Base-by-base conservation (phyloP, 1,140 invertebrate species). In the Amyelois transitella region DNA sequence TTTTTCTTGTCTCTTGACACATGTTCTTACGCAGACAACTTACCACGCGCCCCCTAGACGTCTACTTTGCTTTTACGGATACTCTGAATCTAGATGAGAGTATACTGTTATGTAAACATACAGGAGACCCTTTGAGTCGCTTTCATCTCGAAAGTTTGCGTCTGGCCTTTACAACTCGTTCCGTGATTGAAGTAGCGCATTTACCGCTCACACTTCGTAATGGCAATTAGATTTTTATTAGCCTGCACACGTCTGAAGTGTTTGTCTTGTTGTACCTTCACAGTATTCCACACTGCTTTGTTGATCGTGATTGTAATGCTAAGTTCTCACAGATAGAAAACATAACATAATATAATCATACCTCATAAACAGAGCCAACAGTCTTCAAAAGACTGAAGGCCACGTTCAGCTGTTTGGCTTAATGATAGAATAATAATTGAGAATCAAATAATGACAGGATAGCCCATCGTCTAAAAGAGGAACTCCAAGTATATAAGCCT, bases 61-160 rank as follows among this genome's bases (percentile, higher is more conserved):
- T 14, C 7, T 38, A 38, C 32, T 10, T 28, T 28, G 7, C 32
- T 8, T 38, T 8, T 12, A 38, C 8, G 32, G 32, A 38, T 38
- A 38, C n/a, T 38, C 32, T 14, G 32, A 0, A 12, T 38, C 32
- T 38, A 14, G 32, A 38, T 14, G 32, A 38, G 32, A 38, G 43
- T 43, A 60, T 18, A 44, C 45, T 21, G 48, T 57, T 61, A 52
- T 60, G 63, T 63, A 63, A 65, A 63, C 57, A n/a, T n/a, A 65
- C 43, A 43, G 32, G 57, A 58, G 45, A 58, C 57, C 60, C 60
- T 69, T 65, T 62, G 65, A 68, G 38, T 53, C 57, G 55, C 48
- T 63, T 66, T 64, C 60, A 60, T 66, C 63, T 69, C 25, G 54
- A 55, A 25, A 58, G 61, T 63, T 69, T 64, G 61, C 61, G 53